A percentile compares a stretch with the other conserved stretches of the same genome.
Evolutionary conservation across 2,113 vertebrate species (phyloP).

Genomic region (Aviceda subcristata): DNA sequence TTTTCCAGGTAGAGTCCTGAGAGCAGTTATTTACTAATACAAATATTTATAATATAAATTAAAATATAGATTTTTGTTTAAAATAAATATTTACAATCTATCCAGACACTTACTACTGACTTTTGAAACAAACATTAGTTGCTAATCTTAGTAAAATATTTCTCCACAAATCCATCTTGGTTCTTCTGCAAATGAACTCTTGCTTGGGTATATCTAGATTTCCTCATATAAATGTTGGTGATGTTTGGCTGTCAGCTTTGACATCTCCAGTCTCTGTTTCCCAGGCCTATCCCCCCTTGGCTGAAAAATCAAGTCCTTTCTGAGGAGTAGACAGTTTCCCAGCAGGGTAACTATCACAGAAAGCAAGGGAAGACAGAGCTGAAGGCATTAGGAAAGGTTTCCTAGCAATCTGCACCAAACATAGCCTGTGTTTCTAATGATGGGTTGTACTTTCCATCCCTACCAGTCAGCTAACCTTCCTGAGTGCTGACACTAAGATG

Average conservation of each 20-base stretch:
- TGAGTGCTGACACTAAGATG: not conserved
- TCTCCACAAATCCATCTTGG: not conserved
- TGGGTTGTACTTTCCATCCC: not conserved
- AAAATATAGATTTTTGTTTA: not conserved
- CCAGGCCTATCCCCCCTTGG: not conserved
- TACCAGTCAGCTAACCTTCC: not conserved
- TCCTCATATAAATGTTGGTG: not conserved
- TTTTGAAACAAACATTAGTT: not conserved
- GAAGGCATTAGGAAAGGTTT: not conserved
- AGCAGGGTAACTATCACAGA: not conserved
- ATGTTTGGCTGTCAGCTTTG: not conserved
- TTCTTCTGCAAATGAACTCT: not conserved
- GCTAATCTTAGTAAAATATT: not conserved
- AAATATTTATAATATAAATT: not conserved
- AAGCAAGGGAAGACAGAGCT: not conserved
- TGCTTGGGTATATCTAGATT: not conserved
- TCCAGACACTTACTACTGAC: not conserved
- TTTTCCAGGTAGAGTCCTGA: not conserved
- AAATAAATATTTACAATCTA: not conserved
- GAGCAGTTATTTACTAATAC: not conserved
- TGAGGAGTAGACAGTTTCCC: not conserved
- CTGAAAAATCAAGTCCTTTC: not conserved
- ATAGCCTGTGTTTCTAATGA: not conserved
- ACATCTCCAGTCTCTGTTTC: not conserved
- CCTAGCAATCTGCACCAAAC: not conserved